These are phyloP conservation scores for Drosophila ochracea DNA, from an alignment of 2,888 invertebrate species.

Conservation along the genomic window DNA sequence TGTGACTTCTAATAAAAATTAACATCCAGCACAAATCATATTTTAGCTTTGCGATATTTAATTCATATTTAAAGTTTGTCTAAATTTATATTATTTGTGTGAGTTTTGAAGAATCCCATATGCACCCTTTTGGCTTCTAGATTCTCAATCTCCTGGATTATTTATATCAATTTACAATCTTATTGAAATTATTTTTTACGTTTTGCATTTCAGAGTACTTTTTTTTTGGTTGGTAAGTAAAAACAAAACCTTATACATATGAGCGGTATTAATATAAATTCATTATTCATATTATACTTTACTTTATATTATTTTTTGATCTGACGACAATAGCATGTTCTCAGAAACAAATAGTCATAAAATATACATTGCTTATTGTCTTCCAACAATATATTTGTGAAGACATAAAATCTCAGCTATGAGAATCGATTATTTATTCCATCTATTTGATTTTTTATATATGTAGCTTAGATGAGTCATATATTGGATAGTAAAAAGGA, in stretches of 20 bases:
- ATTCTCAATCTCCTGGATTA: neutral
- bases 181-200: too few species aligned
- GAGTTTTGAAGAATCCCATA: rapidly evolving
- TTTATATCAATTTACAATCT: neutral
- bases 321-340: neutral
- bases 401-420: neutral
- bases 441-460: neutral
- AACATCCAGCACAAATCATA: neutral
- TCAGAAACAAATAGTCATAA: neutral
- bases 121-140: neutral
- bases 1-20: neutral
- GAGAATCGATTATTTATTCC: neutral
- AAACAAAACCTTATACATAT: too few species aligned
- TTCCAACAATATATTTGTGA: neutral
- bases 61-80: neutral
- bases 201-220: too few species aligned
- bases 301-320: neutral
- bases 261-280: too few species aligned
- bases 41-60: neutral
- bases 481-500: neutral
- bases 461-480: neutral
- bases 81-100: neutral
- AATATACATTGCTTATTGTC: too few species aligned
- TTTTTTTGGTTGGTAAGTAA: neutral
- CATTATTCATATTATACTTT: neutral